Conservation (phyloP, 2,888 invertebrate genomes). For the Eledona agricola region DNA sequence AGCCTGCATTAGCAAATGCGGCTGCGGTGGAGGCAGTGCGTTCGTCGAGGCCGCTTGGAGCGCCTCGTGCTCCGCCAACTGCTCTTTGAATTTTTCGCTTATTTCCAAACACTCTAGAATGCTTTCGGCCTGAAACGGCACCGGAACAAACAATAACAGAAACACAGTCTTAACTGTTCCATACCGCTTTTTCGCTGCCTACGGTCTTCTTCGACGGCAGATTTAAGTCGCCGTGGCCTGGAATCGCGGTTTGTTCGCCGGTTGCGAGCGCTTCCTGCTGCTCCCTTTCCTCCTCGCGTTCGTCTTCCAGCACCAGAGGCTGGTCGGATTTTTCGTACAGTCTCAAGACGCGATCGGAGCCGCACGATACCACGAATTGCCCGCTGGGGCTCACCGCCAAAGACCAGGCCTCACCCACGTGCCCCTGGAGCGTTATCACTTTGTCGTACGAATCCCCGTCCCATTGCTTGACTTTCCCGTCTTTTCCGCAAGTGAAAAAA, state of each 20-base stretch:
- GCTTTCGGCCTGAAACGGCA: constrained; percentile 85
- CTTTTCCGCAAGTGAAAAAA: constrained; percentile 93
- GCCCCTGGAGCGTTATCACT: constrained; percentile 89
- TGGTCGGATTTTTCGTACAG: constrained; percentile 88
- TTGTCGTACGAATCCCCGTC: constrained; percentile 92
- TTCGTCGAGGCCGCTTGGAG: constrained; percentile 56
- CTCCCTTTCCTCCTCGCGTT: constrained; percentile 85
- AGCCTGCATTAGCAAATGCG: constrained; percentile 85
- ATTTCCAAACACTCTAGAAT: constrained; percentile 91
- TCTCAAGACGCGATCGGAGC: constrained; percentile 87
- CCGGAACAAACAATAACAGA: too few relatives aligned
- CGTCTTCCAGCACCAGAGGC: constrained; percentile 91
- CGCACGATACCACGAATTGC: constrained; percentile 78
- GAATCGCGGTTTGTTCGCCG: constrained; percentile 74
- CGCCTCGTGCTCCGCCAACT: constrained; percentile 65
- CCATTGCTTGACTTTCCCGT: constrained; percentile 96
- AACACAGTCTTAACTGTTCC: constrained; percentile 60
- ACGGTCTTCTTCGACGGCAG: constrained; percentile 89
- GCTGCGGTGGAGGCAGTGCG: constrained; percentile 63
- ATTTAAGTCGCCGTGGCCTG: constrained; percentile 74
- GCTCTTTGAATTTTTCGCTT: constrained; percentile 70
- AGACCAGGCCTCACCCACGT: constrained; percentile 80
- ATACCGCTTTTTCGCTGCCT: constrained; percentile 86
- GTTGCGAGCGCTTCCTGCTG: constrained; percentile 77
- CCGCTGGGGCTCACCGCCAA: constrained; percentile 85